Conservation (phyloP, 2,113 vertebrate genomes). For the Carassius carassius region DNA sequence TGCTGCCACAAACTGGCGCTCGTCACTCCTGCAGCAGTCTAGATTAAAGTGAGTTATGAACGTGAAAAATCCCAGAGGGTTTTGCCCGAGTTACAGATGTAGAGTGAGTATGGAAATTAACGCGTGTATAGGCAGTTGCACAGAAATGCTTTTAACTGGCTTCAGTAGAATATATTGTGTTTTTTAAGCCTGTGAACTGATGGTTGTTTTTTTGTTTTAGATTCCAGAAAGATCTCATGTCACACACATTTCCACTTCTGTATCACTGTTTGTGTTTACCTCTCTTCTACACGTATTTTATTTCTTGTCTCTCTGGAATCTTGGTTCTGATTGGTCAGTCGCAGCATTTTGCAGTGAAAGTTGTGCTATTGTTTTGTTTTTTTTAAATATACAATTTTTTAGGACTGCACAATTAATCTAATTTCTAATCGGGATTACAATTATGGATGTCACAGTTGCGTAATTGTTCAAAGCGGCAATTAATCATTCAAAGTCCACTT, state of each 20-base stretch:
- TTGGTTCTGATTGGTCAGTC: background rate
- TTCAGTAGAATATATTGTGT: background rate
- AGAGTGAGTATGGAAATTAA: slow-evolving; percentile 6
- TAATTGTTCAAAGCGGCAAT: too few species aligned
- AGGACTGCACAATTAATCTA: too few species aligned
- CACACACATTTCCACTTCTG: background rate
- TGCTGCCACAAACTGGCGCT: slow-evolving; percentile 42
- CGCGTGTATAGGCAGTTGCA: background rate
- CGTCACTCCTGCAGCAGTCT: slow-evolving; percentile 39
- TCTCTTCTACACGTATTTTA: background rate
- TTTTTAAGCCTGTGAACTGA: background rate
- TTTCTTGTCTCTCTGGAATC: background rate
- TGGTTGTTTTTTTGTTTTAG: too few species aligned
- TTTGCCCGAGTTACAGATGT: slow-evolving; percentile 29
- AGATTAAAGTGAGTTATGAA: slow-evolving; percentile 32
- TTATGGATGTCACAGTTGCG: too few species aligned
- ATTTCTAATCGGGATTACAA: too few species aligned
- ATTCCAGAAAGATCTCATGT: background rate
- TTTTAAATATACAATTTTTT: too few species aligned
- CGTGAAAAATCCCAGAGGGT: background rate
- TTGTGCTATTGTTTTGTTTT: too few species aligned
- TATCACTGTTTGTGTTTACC: background rate
- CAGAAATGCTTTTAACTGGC: slow-evolving; percentile 25
- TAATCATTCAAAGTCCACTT: too few species aligned
- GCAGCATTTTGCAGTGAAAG: too few species aligned